Evolutionary conservation across 2,113 vertebrate species (phyloP), one percentile per base, ranked within the genome.

Genomic region (Zingel zingel): DNA sequence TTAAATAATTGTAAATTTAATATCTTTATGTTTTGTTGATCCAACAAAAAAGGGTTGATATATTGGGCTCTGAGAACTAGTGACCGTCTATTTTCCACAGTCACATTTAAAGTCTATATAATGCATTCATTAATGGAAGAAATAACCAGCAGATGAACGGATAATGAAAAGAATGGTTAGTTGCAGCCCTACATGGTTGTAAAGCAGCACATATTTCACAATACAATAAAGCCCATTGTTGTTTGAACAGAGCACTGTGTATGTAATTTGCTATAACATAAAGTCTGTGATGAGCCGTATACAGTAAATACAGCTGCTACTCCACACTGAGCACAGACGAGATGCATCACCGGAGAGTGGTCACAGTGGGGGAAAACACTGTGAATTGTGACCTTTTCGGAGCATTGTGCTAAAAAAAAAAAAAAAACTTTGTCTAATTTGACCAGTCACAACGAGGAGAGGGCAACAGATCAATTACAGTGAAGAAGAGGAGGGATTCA

Each of bases 381-480:
- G 27, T 45, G 68, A 65, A 80, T 61, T 53, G 18, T 61, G 72
- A 88, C 79, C 47, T 87, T 81, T 66, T 74, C 50, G 63, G 16
- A 80, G 39, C n/a, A 47, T 51, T 73, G 68, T 18, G 15, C 36
- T 64, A 45, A 71, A 86, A n/a, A n/a, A n/a, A n/a, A n/a, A n/a
- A n/a, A n/a, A n/a, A n/a, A 43, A 73, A 66, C 43, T 48, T 77
- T 70, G 64, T 36, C 47, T 74, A 62, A 81, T 76, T 51, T 62
- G 66, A 76, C 72, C 58, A 43, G 62, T 72, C 69, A 74, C 77
- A 86, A 77, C 70, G 83, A 75, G 51, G 85, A 58, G 73, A 73
- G 58, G 77, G 70, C 74, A 71, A 77, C 82, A 56, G 63, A 68
- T n/a, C 77, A 83, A 85, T 87, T 84, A 82, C 67, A 74, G 77